Base-by-base conservation (phyloP, 1,140 invertebrate genomes). In the Hylyphantes graminicola region DNA sequence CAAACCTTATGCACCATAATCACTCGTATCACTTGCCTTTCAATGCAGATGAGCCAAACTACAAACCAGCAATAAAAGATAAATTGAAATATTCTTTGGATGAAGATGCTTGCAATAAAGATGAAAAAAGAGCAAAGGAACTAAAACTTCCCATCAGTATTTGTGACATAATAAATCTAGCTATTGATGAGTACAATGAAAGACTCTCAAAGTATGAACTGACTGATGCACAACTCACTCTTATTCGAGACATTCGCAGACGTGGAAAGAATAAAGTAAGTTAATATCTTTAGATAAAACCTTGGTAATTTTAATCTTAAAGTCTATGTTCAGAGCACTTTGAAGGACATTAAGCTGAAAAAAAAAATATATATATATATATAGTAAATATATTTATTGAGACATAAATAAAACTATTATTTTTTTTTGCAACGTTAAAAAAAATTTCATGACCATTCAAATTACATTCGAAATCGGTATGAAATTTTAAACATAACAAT, bases 171-270 rank as follows among this genome's bases (percentile, higher is more conserved):
- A 97, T 98, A 64, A 97, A 98, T 89, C 90, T 98, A 77, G 97
- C 97, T 2, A 98, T 98, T 94, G 97, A 99, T 88, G 97, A 98
- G 90, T 99, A 98, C 90, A 98, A 98, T 90, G 97, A 98, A 89
- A 92, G 97, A n/a, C 90, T 98, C 17, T 95, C 95, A 83, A 97
- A 97, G 88, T 96, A 97, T 89, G 96, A 97, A 89, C 91, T 99
- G n/a, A 96, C 93, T 86, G 97, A 98, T 88, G 93, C 94, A n/a
- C 97, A 99, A 88, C 90, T 98, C 8, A 95, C 95, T 3, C 91
- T 99, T 35, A 98, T 98, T 82, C 92, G 97, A 86, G 97, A 98
- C 89, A 98, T 98, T 54, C 90, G 97, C 67, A 91, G 97, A 65
- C 91, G 96, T 67, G 97, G 96, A 17, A 97, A 97, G 90, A 98